A percentile compares a stretch with the other conserved stretches of the same genome.
Conservation (phyloP, 2,113 vertebrate species). For the Marmota flaviventris region DNA sequence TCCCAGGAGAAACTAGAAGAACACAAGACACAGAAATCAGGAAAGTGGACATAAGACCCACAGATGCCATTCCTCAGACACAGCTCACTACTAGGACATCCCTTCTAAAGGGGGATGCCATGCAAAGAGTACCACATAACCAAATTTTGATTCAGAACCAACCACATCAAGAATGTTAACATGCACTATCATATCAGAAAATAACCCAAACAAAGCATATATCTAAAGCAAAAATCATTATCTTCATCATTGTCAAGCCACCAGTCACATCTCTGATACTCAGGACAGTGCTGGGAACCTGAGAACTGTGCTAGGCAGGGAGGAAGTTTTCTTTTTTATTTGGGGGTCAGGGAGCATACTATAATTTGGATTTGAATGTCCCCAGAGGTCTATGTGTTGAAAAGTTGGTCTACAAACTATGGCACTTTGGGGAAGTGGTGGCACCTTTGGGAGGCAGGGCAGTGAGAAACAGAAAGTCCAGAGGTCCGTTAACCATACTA, state of each 20-base stretch:
- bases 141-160: neutral
- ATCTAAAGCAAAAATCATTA: fast-evolving
- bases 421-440: neutral
- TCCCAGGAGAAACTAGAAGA: conserved; percentile 81
- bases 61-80: neutral
- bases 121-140: neutral
- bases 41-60: neutral
- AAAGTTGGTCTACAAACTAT: neutral
- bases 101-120: neutral
- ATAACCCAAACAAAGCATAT: neutral
- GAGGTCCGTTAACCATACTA: too few species aligned
- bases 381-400: neutral
- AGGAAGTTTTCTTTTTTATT: neutral
- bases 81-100: neutral
- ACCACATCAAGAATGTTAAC: neutral
- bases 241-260: neutral
- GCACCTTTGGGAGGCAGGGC: neutral
- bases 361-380: neutral
- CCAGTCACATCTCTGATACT: neutral
- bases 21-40: neutral
- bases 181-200: neutral
- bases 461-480: too few species aligned
- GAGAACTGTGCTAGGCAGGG: fast-evolving
- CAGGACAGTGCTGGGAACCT: neutral
- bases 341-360: neutral